Evolutionary conservation across 2,888 invertebrate genomes (phyloP).

Genomic region (Ashinkailepas kermadecensis): DNA sequence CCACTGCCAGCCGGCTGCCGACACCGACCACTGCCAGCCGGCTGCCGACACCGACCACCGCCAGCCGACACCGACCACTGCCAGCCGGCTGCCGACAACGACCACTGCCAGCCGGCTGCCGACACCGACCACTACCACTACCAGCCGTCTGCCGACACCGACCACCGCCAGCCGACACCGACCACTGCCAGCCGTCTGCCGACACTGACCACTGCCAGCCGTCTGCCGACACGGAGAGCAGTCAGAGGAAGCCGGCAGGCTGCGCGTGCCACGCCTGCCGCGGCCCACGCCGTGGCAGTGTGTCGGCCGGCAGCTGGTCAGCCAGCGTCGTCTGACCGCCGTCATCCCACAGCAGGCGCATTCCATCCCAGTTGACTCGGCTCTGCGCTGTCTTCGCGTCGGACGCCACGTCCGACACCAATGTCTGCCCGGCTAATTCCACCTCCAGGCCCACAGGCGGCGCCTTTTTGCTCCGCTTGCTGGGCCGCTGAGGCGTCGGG

Average conservation of each 20-base stretch:
- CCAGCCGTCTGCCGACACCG: too few species aligned
- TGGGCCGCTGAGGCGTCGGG: background rate
- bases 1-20: too few species aligned
- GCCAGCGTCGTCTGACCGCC: background rate
- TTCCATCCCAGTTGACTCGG: background rate
- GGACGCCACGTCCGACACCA: background rate
- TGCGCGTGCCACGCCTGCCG: background rate
- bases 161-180: too few species aligned
- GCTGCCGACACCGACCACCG: too few species aligned
- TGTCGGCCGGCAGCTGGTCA: background rate
- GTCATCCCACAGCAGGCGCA: background rate
- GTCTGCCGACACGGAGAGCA: too few species aligned
- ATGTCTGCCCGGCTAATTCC: background rate
- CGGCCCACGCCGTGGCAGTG: background rate
- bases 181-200: too few species aligned
- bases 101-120: too few species aligned
- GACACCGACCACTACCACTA: too few species aligned
- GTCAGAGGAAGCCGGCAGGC: background rate
- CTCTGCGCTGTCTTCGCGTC: background rate
- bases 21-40: too few species aligned
- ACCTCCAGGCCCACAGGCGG: background rate
- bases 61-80: too few species aligned
- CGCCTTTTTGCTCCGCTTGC: background rate
- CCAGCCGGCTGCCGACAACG: too few species aligned
- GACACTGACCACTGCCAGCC: too few species aligned